phyloP scores from a whole-genome alignment of 2,888 invertebrate genomes.

The Smittia aterrima region DNA sequence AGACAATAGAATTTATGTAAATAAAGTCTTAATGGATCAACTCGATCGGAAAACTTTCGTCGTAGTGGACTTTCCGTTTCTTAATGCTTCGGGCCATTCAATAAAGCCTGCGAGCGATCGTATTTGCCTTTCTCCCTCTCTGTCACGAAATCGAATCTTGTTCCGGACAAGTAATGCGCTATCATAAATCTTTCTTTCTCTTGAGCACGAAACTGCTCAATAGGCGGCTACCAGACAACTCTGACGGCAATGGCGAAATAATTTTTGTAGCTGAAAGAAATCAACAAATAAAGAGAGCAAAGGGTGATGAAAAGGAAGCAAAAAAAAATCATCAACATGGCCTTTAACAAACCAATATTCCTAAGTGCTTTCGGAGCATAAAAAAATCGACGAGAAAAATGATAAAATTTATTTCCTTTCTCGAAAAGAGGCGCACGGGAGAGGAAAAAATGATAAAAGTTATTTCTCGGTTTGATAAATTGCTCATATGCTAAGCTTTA shows the following conservation, averaged over 20 bases:
- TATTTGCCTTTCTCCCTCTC: background rate
- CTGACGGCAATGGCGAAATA: conserved; percentile 2
- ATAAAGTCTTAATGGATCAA: background rate
- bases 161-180: background rate
- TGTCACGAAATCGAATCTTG: background rate
- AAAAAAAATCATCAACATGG: background rate
- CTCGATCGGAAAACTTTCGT: background rate
- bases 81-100: no score
- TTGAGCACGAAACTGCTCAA: background rate
- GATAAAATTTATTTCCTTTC: background rate
- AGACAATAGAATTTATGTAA: background rate
- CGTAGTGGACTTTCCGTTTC: background rate
- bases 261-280: background rate
- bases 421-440: background rate
- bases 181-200: conserved; percentile 8
- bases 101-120: no score
- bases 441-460: conserved; percentile 36
- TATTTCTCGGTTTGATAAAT: conserved; percentile 35
- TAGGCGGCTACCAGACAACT: background rate
- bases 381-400: background rate
- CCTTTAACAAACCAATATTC: conserved; percentile 18
- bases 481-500: conserved; percentile 32
- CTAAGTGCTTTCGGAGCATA: background rate
- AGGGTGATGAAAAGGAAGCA: conserved; percentile 1
- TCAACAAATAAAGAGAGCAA: background rate